Evolutionary conservation across 2,888 invertebrate species (phyloP), one percentile per base, ranked within the genome.

Genomic region (Trilocha varians): DNA sequence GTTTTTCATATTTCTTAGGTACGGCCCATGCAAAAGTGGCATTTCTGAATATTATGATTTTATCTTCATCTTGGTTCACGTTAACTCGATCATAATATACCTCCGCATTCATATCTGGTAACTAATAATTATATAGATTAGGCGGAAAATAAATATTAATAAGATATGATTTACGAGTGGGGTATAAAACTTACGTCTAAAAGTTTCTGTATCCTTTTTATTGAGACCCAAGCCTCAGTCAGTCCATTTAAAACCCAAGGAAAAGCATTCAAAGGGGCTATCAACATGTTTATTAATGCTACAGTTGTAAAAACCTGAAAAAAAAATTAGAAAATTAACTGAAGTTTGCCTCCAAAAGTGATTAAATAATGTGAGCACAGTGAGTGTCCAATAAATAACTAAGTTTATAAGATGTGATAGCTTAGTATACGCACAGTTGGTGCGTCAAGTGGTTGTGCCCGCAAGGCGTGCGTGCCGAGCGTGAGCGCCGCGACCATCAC

Each of bases 191-290:
- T 85, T 79, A 94, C 93, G 73, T 93, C 88, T 49, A 96, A 70
- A 38, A 97, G 88, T 59, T 90, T 89, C 69, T 96, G 94, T 32
- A 98, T 91, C 52, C 98, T 89, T 69, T 93, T 93, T 5, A 97
- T 75, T 0, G 98, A 98, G 0, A 99, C 95, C 94, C 95, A 96
- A 0, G 98, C 96, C 78, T 99, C 98, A 35, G 97, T 93, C 3
- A 99, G 82, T 0, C 98, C 99, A 75, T 98, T 99, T 14, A 99
- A 80, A 3, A 99, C 98, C 98, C 99, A 99, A 0, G 99, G 99
- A 74, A 99, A 97, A 0, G 98, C 96, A 79, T 99, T 99, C 44
- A 99, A 75, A 0, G 99, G 99, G 40, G 92, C 90, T 56, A 99
- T 98, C 45, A 99, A 85, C 94, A 99, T 98, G 69, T 98, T 96